These are phyloP conservation scores for Candidula unifasciata DNA, from an alignment of 2,888 invertebrate species.

Conservation along the genomic window DNA sequence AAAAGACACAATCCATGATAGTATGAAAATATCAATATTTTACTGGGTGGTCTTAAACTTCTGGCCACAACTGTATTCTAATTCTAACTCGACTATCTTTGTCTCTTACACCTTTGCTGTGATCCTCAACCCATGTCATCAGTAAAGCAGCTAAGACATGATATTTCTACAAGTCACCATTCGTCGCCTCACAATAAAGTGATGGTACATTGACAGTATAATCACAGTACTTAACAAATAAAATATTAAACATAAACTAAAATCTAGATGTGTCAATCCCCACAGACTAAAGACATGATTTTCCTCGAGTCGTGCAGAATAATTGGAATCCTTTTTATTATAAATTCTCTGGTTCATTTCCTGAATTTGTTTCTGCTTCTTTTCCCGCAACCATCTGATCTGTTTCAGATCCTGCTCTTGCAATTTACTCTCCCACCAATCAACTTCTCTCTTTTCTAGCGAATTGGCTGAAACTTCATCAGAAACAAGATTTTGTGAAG, in stretches of 20 bases:
- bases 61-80: too few species aligned
- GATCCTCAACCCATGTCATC: too few species aligned
- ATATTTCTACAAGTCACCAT: constrained; percentile 57
- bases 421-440: constrained; percentile 72
- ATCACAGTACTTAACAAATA: constrained; percentile 69
- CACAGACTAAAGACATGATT: constrained; percentile 42
- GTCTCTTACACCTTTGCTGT: too few species aligned
- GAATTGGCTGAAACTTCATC: neutral
- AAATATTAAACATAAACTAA: constrained; percentile 74
- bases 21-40: too few species aligned
- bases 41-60: too few species aligned
- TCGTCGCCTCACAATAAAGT: constrained; percentile 68
- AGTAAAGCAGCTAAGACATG: neutral
- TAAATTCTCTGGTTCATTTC: neutral
- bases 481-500: neutral
- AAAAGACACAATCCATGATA: too few species aligned
- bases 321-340: neutral
- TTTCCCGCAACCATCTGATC: constrained; percentile 56
- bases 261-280: constrained; percentile 67
- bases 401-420: constrained; percentile 64
- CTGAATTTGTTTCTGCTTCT: constrained; percentile 53
- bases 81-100: too few species aligned
- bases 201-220: constrained; percentile 71
- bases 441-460: constrained; percentile 55
- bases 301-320: neutral